A percentile compares a stretch with the other conserved stretches of the same genome.
Conservation (phyloP, 2,113 vertebrate species). For the Macheiramphus alcinus region DNA sequence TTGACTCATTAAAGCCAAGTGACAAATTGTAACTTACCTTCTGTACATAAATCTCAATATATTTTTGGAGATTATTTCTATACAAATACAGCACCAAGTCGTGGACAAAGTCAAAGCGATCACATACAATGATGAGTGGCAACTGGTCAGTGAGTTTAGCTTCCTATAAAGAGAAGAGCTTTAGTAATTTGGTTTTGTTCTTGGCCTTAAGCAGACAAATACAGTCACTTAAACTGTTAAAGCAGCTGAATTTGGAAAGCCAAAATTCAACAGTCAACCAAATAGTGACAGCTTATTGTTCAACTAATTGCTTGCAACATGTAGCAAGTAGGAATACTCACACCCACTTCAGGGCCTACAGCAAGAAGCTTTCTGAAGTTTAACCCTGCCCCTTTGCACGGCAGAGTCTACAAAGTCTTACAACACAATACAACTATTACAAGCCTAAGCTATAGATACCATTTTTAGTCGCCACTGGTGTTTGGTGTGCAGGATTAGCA, state of each 20-base stretch:
- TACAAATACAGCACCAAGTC: constrained; percentile 97
- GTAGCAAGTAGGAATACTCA: constrained; percentile 1
- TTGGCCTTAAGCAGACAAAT: background rate
- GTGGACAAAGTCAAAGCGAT: constrained; percentile 97
- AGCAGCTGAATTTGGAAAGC: constrained; percentile 44
- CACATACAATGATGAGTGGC: constrained; percentile 96
- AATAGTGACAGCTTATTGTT: background rate
- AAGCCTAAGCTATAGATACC: constrained; percentile 48
- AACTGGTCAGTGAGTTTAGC: constrained; percentile 97
- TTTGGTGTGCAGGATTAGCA: constrained; percentile 72
- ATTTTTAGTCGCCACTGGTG: constrained; percentile 50
- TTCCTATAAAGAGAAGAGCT: constrained; percentile 79
- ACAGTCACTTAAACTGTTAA: constrained; percentile 15
- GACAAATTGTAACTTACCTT: constrained; percentile 78
- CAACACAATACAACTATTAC: constrained; percentile 47
- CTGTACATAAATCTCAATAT: constrained; percentile 98
- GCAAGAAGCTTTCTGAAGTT: constrained; percentile 27
- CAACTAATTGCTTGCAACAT: background rate
- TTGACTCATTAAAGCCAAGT: background rate
- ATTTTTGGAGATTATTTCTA: constrained; percentile 98
- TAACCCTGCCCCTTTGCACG: constrained; percentile 1
- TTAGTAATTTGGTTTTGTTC: background rate
- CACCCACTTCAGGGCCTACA: background rate
- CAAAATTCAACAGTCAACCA: background rate
- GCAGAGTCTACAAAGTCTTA: constrained; percentile 19